Percentiles rank a stretch among this genome's conserved stretches.
Evolutionary conservation across 2,888 invertebrate species (phyloP).

Genomic region (Pseudanteris insignis): DNA sequence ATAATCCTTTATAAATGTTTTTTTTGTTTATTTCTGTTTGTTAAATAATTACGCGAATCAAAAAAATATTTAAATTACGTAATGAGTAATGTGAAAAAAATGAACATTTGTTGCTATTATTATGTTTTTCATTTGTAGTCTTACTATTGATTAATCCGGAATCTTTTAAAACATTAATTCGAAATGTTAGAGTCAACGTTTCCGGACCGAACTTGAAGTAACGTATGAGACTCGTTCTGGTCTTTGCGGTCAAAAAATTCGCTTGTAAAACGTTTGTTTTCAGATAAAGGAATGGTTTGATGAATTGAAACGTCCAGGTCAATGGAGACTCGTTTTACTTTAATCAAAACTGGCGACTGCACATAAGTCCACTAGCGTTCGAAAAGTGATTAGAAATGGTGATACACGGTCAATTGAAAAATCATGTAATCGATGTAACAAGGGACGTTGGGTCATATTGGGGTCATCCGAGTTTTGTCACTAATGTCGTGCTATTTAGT

Average conservation of each 20-base stretch:
- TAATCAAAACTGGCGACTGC: constrained; percentile 15
- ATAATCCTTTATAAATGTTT: no score
- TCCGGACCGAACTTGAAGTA: constrained; percentile 11
- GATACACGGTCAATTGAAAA: constrained; percentile 6
- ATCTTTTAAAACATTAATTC: neutral
- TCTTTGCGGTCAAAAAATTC: constrained; percentile 8
- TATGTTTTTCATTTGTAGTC: no score
- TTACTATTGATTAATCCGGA: no score
- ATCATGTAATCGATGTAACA: constrained; percentile 13
- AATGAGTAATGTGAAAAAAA: no score
- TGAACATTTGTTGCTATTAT: no score
- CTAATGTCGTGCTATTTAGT: no score
- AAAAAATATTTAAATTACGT: neutral
- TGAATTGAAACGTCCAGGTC: constrained; percentile 20
- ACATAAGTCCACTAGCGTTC: constrained; percentile 13
- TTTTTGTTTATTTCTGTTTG: no score
- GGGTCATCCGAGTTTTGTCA: constrained; percentile 5
- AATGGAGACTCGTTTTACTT: constrained; percentile 15
- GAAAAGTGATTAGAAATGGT: constrained; percentile 27
- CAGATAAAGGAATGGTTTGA: constrained; percentile 24
- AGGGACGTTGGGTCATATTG: neutral
- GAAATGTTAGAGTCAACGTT: constrained; percentile 12
- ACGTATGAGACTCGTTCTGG: constrained; percentile 10
- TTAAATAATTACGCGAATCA: neutral
- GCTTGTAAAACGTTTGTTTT: constrained; percentile 28